A percentile compares a stretch with the other conserved stretches of the same genome.
Evolutionary conservation across 1,140 invertebrate species (phyloP).

Genomic region (Heliconius congener): DNA sequence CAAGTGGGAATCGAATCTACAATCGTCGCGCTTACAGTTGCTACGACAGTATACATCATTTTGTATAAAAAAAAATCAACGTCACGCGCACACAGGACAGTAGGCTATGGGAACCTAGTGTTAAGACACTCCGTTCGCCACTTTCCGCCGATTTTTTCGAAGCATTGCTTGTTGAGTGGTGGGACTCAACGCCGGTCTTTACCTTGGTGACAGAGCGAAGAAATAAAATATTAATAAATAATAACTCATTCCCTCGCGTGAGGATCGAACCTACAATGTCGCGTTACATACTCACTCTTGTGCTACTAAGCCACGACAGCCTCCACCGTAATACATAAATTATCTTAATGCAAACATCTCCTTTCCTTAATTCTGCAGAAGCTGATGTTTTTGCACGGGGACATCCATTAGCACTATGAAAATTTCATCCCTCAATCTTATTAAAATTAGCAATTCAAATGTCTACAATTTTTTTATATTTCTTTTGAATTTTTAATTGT

Average conservation of each 20-base stretch:
- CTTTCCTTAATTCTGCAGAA: neutral
- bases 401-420: slow-evolving; percentile 10
- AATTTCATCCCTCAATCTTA: slow-evolving; percentile 14
- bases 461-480: slow-evolving; percentile 1
- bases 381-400: slow-evolving; percentile 13
- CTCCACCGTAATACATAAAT: neutral
- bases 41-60: no score
- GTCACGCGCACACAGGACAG: neutral
- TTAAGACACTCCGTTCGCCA: neutral
- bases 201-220: no score
- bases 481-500: slow-evolving; percentile 8
- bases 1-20: no score
- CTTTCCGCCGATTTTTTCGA: no score
- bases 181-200: no score
- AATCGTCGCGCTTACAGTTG: no score
- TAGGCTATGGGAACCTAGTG: neutral
- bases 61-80: neutral
- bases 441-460: slow-evolving; percentile 15
- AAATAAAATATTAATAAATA: no score
- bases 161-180: no score
- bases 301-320: neutral
- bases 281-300: neutral
- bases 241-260: no score
- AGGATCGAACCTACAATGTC: neutral
- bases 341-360: neutral